Base-by-base conservation (phyloP, 1,140 invertebrate genomes). In the Epicauta chinensis region DNA sequence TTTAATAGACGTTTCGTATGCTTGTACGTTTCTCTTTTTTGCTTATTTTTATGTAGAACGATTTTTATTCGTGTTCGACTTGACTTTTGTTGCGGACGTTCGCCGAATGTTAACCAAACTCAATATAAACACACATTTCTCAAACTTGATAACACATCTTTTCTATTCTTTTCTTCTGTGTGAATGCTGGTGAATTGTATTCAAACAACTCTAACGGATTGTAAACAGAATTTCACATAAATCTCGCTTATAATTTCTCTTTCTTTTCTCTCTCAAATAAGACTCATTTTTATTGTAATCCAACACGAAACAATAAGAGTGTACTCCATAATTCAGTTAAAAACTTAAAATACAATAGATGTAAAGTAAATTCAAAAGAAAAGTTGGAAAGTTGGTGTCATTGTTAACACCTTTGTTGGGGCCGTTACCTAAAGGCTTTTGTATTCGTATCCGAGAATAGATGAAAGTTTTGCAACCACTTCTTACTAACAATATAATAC, bases 71-170 rank as follows among this genome's bases (percentile, higher is more conserved):
- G 32, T 51, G 13, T 41, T 50, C 34, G 29, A 44, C 41, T 51
- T 49, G 53, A 55, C 42, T 55, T 51, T 51, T 51, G 36, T 46
- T 38, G 46, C 23, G 23, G 16, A 55, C 47, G 53, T 46, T 45
- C 16, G 23, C 42, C 30, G 53, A 55, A 55, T 55, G 13, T 45
- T 42, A 55, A 55, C 53, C 42, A 29, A 51, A 55, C 41, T 51
- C 53, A 45, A 51, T 51, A 55, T 51, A 55, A 55, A 55, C 42
- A 55, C 48, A 44, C 48, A 55, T 55, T 51, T 55, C 44, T 55
- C 53, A 51, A 46, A 51, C 39, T 39, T 51, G 48, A 45, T 51
- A 51, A 51, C 35, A 51, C 36, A 51, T 55, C 37, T 46, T 38
- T 47, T 17, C 23, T 30, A 16, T 30, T 29, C 38, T 50, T 50